A percentile compares a stretch with the other conserved stretches of the same genome.
These are phyloP conservation scores for Drosophila tsacasi DNA, from an alignment of 1,140 invertebrate species.

Conservation along the genomic window DNA sequence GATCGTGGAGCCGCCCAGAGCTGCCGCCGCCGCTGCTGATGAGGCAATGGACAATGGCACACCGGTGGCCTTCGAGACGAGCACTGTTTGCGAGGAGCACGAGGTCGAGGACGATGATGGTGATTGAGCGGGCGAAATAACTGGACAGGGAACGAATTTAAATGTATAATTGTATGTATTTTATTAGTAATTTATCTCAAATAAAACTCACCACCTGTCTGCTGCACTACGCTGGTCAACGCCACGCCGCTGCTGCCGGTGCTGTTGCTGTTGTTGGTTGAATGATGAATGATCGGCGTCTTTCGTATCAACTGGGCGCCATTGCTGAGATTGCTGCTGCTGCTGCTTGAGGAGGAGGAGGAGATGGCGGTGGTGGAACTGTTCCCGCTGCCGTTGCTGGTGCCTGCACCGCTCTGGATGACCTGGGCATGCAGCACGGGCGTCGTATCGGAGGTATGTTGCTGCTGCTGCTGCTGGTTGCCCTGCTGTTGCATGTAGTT, in stretches of 20 bases:
- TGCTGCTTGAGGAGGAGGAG: neutral
- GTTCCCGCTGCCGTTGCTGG: constrained; percentile 60
- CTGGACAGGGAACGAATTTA: constrained; percentile 8
- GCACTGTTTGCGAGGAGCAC: constrained; percentile 80
- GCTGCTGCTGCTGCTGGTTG: constrained; percentile 51
- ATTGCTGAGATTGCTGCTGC: constrained; percentile 45
- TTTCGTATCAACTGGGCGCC: constrained; percentile 73
- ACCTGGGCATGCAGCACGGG: constrained; percentile 80
- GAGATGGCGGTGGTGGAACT: constrained; percentile 4
- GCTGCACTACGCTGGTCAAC: constrained; percentile 72
- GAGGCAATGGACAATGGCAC: constrained; percentile 78
- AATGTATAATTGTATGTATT: too few species aligned
- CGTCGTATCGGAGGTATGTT: constrained; percentile 50
- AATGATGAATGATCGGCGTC: constrained; percentile 80
- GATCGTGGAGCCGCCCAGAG: constrained; percentile 71
- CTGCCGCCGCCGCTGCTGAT: constrained; percentile 62
- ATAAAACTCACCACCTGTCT: constrained; percentile 54
- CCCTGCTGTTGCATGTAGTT: constrained; percentile 75
- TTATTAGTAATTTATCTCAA: neutral
- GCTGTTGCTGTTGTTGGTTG: constrained; percentile 54
- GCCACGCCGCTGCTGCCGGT: constrained; percentile 54
- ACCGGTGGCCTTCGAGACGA: constrained; percentile 77
- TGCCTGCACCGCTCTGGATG: constrained; percentile 80
- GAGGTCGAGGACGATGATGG: constrained; percentile 81
- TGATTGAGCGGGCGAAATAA: constrained; percentile 75